Evolutionary conservation across 37 sponge, comb jelly and placozoan species (phyloP).

Genomic region (Cliona cf. orientalis): DNA sequence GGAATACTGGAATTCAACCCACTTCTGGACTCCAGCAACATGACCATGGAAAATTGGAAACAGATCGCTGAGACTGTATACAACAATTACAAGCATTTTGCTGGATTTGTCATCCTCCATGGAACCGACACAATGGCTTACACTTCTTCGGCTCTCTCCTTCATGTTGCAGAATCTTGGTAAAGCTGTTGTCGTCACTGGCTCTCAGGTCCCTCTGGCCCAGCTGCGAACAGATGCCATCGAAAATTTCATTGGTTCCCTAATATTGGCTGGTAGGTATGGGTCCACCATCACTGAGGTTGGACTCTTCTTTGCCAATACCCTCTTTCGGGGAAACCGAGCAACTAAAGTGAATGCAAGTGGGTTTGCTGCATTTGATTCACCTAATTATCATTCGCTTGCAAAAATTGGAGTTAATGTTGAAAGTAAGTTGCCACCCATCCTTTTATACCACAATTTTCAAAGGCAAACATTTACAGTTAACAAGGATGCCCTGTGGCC

Average conservation of each 20-base stretch:
- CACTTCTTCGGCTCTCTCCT: slow-evolving; percentile 96
- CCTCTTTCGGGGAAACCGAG: slow-evolving; percentile 92
- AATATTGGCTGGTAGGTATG: slow-evolving; percentile 80
- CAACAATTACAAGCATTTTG: slow-evolving; percentile 70
- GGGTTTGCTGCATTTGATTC: slow-evolving; percentile 83
- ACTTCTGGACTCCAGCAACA: slow-evolving; percentile 90
- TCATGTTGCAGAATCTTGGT: slow-evolving; percentile 95
- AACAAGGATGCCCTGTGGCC: too few species aligned
- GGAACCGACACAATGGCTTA: slow-evolving; percentile 99
- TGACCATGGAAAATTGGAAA: slow-evolving; percentile 93
- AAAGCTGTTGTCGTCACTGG: slow-evolving; percentile 96
- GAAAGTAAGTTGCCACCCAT: slow-evolving; percentile 32
- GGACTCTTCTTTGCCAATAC: slow-evolving; percentile 82
- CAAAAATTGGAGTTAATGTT: slow-evolving; percentile 75
- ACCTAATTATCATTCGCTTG: slow-evolving; percentile 91
- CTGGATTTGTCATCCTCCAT: slow-evolving; percentile 96
- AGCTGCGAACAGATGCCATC: slow-evolving; percentile 88
- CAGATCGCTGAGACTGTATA: slow-evolving; percentile 74
- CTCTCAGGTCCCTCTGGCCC: slow-evolving; percentile 72
- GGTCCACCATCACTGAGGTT: slow-evolving; percentile 66
- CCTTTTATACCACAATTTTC: too few species aligned
- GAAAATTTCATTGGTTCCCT: slow-evolving; percentile 88
- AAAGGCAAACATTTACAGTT: too few species aligned
- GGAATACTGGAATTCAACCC: slow-evolving; percentile 80
- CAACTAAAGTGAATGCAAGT: slow-evolving; percentile 74